Conservation (phyloP, 2,113 vertebrate species). For the Microcebus tavaratra region DNA sequence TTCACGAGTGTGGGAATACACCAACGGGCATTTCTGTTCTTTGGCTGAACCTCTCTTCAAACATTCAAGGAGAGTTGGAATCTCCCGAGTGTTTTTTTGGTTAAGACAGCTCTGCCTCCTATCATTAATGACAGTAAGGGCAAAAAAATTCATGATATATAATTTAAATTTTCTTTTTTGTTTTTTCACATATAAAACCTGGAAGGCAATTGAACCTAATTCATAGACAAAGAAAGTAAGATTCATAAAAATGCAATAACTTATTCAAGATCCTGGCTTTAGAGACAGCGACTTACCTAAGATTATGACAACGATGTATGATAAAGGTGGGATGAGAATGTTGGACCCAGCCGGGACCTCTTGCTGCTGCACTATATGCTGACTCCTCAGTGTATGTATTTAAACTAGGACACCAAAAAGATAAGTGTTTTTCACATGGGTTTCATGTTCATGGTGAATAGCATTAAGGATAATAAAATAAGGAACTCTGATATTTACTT, state of each 20-base stretch:
- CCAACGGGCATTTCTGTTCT: neutral
- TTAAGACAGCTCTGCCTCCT: neutral
- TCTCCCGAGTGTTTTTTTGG: neutral
- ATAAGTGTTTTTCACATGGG: neutral
- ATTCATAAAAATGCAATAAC: neutral
- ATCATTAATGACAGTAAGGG: neutral
- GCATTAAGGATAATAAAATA: neutral
- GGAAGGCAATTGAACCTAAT: neutral
- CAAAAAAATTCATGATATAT: neutral
- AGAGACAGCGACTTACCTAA: neutral
- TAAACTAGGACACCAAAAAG: neutral
- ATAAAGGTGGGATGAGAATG: fast-evolving
- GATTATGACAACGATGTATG: neutral
- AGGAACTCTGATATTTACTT: neutral
- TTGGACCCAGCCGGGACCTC: neutral
- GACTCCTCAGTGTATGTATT: neutral
- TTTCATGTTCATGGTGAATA: neutral
- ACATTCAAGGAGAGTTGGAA: neutral
- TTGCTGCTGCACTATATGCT: neutral
- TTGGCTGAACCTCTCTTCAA: neutral
- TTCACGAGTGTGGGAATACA: neutral
- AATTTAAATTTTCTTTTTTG: neutral
- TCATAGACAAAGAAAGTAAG: neutral
- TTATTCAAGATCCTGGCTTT: neutral
- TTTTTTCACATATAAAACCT: neutral